Evolutionary conservation across 2,113 vertebrate genomes (phyloP).

Genomic region (Oncorhynchus keta): DNA sequence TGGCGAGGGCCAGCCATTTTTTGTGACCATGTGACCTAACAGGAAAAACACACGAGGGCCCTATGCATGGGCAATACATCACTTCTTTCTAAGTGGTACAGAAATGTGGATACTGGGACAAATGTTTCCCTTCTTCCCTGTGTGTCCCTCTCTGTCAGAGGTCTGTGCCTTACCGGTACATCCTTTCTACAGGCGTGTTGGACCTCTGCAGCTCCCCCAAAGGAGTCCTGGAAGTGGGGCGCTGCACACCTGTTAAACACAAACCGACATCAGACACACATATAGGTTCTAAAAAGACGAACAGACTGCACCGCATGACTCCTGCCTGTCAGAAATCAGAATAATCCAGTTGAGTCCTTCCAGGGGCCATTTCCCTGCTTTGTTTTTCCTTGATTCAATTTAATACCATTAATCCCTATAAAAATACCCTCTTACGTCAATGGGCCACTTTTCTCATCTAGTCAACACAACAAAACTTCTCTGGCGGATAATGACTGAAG

Average conservation of each 20-base stretch:
- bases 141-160: neutral
- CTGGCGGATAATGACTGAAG: constrained; percentile 25
- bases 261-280: neutral
- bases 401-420: constrained; percentile 35
- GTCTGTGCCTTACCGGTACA: constrained; percentile 86
- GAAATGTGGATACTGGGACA: too few species aligned
- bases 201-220: constrained; percentile 83
- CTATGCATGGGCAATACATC: too few species aligned
- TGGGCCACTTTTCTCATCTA: constrained; percentile 1
- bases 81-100: too few species aligned
- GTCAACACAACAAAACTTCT: constrained; percentile 25
- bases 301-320: neutral
- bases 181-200: constrained; percentile 80
- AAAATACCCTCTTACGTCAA: constrained; percentile 31
- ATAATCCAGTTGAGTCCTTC: neutral
- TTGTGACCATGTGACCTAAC: too few species aligned
- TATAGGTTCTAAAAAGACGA: neutral
- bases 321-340: neutral
- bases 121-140: neutral
- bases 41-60: too few species aligned
- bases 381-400: constrained; percentile 23
- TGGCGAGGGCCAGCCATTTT: too few species aligned
- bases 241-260: constrained; percentile 73
- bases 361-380: constrained; percentile 5
- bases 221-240: constrained; percentile 77